These are phyloP conservation scores for Dunckerocampus dactyliophorus DNA, from an alignment of 2,113 vertebrate genomes.

Conservation along the genomic window DNA sequence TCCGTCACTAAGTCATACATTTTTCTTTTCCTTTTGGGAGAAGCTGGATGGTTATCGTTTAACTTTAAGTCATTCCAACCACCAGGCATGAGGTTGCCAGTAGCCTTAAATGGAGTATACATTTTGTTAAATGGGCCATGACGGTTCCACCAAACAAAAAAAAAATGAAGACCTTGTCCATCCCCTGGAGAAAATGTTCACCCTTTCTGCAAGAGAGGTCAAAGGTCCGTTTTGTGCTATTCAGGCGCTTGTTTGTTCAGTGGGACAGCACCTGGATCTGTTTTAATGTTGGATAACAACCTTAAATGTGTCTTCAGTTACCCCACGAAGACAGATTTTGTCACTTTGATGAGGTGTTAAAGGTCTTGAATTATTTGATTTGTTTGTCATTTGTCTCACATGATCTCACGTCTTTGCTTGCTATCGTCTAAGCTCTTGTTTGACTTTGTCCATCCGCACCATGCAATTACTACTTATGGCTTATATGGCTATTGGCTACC, in stretches of 20 bases:
- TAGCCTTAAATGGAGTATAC: slow-evolving; percentile 31
- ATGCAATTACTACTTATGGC: not conserved
- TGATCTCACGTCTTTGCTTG: not conserved
- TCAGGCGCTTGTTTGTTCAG: slow-evolving; percentile 53
- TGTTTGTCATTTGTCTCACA: not conserved
- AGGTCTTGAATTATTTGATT: not conserved
- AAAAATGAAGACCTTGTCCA: slow-evolving; percentile 16
- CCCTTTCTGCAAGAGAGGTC: slow-evolving; percentile 39
- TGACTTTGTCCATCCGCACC: not conserved
- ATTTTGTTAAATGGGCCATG: slow-evolving; percentile 39
- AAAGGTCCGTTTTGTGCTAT: slow-evolving; percentile 32
- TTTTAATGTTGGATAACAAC: slow-evolving; percentile 35
- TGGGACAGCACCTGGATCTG: slow-evolving; percentile 57
- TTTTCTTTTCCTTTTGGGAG: too few relatives aligned
- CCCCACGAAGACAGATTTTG: slow-evolving; percentile 17
- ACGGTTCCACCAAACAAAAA: slow-evolving; percentile 29
- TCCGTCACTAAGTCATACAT: not conserved
- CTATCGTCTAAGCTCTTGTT: not conserved
- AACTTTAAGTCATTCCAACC: not conserved
- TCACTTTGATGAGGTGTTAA: not conserved
- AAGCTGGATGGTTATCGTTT: too few relatives aligned
- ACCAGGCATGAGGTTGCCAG: slow-evolving; percentile 23
- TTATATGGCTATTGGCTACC: not conserved
- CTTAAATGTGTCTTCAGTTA: slow-evolving; percentile 39
- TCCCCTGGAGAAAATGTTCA: slow-evolving; percentile 32